Conservation (phyloP, 2,888 invertebrate genomes). For the Acrobasis suavella region DNA sequence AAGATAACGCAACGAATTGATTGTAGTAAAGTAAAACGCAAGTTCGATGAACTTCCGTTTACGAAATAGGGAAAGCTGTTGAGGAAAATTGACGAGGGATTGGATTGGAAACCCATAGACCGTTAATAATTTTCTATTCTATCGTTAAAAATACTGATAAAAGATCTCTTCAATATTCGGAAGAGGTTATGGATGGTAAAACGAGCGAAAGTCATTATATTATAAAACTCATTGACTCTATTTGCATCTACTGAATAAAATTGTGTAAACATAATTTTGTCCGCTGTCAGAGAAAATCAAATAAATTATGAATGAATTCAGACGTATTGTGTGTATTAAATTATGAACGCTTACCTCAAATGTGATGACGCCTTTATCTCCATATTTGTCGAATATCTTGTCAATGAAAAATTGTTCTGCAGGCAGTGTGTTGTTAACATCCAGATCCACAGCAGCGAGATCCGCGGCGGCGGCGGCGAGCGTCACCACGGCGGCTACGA, state of each 20-base stretch:
- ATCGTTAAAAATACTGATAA: not conserved
- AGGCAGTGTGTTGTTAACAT: conserved; percentile 54
- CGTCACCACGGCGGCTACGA: conserved; percentile 58
- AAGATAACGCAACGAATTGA: conserved; percentile 60
- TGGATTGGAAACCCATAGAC: conserved; percentile 13
- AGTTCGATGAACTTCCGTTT: conserved; percentile 77
- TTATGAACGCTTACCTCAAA: conserved; percentile 71
- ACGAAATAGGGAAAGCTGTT: conserved; percentile 63
- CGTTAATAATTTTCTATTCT: too few species aligned
- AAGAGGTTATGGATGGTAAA: too few species aligned
- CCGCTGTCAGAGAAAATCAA: conserved; percentile 13
- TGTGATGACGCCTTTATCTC: conserved; percentile 79
- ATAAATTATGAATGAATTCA: not conserved
- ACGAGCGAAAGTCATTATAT: too few species aligned
- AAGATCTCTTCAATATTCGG: not conserved
- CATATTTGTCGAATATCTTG: conserved; percentile 82
- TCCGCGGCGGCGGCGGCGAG: conserved; percentile 40
- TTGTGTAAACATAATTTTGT: not conserved
- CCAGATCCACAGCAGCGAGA: conserved; percentile 31
- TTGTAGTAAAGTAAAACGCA: conserved; percentile 45
- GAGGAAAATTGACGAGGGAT: conserved; percentile 43
- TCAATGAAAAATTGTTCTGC: conserved; percentile 77
- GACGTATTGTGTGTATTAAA: conserved; percentile 26
- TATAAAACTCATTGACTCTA: not conserved
- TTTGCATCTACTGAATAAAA: not conserved